These are phyloP conservation scores for Sitodiplosis mosellana DNA, from an alignment of 1,140 invertebrate genomes.

Conservation along the genomic window DNA sequence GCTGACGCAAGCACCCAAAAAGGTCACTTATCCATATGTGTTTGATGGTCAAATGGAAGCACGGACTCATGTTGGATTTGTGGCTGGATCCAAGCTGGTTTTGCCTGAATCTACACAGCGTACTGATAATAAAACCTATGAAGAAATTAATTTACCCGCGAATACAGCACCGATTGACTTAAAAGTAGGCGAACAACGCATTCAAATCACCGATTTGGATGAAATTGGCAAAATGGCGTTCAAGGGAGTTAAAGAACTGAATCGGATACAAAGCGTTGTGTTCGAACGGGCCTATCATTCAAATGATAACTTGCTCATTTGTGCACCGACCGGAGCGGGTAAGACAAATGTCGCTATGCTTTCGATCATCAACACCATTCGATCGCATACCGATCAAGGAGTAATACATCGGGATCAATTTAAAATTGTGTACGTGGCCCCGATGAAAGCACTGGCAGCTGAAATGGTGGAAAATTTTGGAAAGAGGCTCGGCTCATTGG, in stretches of 20 bases:
- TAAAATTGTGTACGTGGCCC: slow-evolving; percentile 97
- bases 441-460: slow-evolving; percentile 97
- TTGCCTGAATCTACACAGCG: slow-evolving; percentile 59
- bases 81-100: slow-evolving; percentile 59
- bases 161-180: slow-evolving; percentile 32
- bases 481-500: slow-evolving; percentile 47
- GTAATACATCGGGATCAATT: slow-evolving; percentile 81
- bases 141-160: slow-evolving; percentile 78
- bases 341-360: slow-evolving; percentile 98
- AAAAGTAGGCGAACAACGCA: slow-evolving; percentile 44
- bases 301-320: slow-evolving; percentile 92
- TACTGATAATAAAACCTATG: slow-evolving; percentile 51
- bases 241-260: slow-evolving; percentile 65
- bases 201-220: slow-evolving; percentile 59
- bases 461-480: slow-evolving; percentile 96
- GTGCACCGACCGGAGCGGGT: slow-evolving; percentile 89
- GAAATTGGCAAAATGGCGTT: slow-evolving; percentile 77
- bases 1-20: slow-evolving; percentile 5
- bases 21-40: slow-evolving; percentile 58
- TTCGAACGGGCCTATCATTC: slow-evolving; percentile 89
- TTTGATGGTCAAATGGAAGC: slow-evolving; percentile 56
- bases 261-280: slow-evolving; percentile 91
- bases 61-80: slow-evolving; percentile 50
- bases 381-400: slow-evolving; percentile 59
- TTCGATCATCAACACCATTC: slow-evolving; percentile 76